Base-by-base conservation (phyloP, 2,797 vertebrate genomes). In the Lithobates sylvaticus region DNA sequence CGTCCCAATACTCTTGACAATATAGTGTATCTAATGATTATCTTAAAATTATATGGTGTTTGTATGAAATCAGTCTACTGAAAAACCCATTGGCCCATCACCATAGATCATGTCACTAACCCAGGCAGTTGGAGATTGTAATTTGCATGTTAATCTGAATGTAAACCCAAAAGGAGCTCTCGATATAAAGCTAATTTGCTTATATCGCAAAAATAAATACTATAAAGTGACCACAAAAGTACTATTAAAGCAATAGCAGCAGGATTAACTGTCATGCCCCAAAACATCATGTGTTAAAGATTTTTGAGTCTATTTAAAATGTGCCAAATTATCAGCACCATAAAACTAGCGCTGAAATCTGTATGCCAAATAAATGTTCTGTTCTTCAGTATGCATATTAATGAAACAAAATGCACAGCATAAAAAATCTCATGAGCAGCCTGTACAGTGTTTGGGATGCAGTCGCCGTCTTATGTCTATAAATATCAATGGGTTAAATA, bases 401-500 rank as follows among this genome's bases (percentile, higher is more conserved):
- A 61, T n/a, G 21, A n/a, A 61, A 61, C 54, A 61, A 61, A 61
- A 61, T 54, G 16, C 50, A 54, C 54, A 61, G 21, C 50, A 54
- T 5, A 54, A 21, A 54, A 23, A 8, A 61, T 1, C 21, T 61
- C 54, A 23, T 61, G 54, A 23, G 15, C 50, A 58, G 50, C 15
- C 50, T 18, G 26, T 26, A 29, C 65, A 67, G n/a, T 67, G 64
- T 67, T 67, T 67, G 10, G 23, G 65, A 29, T 67, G 65, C 10
- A 67, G 65, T 29, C 15, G 26, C 26, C 10, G 10, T 67, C n/a
- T 26, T 9, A 23, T 23, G 36, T 26, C 42, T 74, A 47, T 72
- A 74, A 74, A 70, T 29, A 70, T 54, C 44, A 71, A 54, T 27
- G 44, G 42, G 70, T 73, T 82, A 82, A 82, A 82, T 64, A 15